Percentiles rank a stretch among this genome's conserved stretches.
Conservation (phyloP, 2,113 vertebrate genomes). For the Ptyas mucosa region DNA sequence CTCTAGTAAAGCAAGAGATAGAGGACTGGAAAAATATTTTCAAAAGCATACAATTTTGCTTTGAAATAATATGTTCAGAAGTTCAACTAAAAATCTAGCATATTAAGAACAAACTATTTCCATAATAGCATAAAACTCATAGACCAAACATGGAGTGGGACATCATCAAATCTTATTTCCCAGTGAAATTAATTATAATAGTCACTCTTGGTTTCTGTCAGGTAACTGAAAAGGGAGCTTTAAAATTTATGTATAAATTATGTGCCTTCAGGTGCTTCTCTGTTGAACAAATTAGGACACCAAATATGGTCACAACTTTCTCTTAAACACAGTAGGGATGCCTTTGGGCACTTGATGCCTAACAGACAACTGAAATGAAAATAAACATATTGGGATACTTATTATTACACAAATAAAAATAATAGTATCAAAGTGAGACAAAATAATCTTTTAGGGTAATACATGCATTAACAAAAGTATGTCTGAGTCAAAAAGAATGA, state of each 20-base stretch:
- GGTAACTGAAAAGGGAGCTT: constrained; percentile 25
- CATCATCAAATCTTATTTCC: constrained; percentile 36
- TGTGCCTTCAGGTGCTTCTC: not conserved
- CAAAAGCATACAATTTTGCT: constrained; percentile 3
- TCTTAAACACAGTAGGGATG: not conserved
- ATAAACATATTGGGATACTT: not conserved
- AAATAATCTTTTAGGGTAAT: not conserved
- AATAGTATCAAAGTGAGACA: not conserved
- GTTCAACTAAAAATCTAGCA: constrained; percentile 4
- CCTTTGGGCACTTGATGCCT: not conserved
- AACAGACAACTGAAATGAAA: not conserved
- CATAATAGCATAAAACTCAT: not conserved
- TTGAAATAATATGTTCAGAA: not conserved
- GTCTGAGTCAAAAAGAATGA: not conserved
- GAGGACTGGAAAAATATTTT: not conserved
- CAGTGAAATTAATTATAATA: constrained; percentile 38
- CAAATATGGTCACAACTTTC: not conserved
- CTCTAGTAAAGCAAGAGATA: not conserved
- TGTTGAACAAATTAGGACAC: not conserved
- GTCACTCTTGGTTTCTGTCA: constrained; percentile 28
- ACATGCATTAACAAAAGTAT: not conserved
- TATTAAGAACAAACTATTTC: constrained; percentile 23
- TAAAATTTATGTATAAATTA: constrained; percentile 13
- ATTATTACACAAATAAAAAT: not conserved
- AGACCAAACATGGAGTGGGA: constrained; percentile 36